These are phyloP conservation scores for Cephonodes hylas DNA, from an alignment of 2,888 invertebrate genomes.

Conservation along the genomic window DNA sequence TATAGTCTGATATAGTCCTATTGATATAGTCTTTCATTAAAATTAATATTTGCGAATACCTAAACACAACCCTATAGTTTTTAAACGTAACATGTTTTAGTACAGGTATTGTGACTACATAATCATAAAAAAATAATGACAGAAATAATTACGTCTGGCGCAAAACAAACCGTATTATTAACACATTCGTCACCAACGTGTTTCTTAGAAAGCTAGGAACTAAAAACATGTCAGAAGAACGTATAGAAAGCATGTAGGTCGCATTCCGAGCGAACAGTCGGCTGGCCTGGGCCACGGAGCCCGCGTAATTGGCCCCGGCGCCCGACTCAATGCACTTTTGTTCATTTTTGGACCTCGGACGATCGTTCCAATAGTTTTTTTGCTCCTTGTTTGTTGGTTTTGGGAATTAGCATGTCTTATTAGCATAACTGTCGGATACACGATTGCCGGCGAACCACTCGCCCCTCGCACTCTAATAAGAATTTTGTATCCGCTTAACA, in stretches of 20 bases:
- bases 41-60: no score
- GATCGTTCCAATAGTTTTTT: constrained; percentile 50
- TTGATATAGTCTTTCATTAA: no score
- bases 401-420: constrained; percentile 81
- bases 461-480: constrained; percentile 2
- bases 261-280: constrained; percentile 26
- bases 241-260: constrained; percentile 44
- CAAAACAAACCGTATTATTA: neutral
- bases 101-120: no score
- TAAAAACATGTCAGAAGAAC: constrained; percentile 48
- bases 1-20: no score
- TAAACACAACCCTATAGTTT: no score
- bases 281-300: constrained; percentile 43
- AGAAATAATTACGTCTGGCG: no score
- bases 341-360: constrained; percentile 62
- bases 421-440: constrained; percentile 77
- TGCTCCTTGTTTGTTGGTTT: constrained; percentile 75
- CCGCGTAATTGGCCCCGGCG: constrained; percentile 75
- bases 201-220: constrained; percentile 5
- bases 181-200: neutral
- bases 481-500: neutral
- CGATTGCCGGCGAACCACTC: constrained; percentile 72
- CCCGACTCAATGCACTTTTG: constrained; percentile 65
- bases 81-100: no score
- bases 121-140: no score